These are phyloP conservation scores for Caenorhabditis uteleia DNA, from an alignment of 2,888 invertebrate genomes.

Conservation along the genomic window DNA sequence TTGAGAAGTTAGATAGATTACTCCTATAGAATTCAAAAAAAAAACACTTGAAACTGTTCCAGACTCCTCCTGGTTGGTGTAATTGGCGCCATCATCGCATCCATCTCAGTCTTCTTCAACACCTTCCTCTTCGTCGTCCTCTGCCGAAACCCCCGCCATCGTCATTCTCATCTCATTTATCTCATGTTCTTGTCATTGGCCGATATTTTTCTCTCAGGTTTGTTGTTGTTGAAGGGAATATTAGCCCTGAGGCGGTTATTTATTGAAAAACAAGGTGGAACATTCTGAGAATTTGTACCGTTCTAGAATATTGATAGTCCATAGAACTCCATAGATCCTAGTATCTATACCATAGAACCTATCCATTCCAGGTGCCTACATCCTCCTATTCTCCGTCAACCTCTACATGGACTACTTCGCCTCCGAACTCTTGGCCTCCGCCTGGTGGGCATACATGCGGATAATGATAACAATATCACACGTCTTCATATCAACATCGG, in stretches of 20 bases:
- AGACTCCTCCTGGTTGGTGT: constrained; percentile 59
- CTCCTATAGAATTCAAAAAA: not conserved
- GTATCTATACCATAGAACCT: not conserved
- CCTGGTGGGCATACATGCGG: constrained; percentile 64
- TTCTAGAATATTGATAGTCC: not conserved
- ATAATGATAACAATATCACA: constrained; percentile 57
- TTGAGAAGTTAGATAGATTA: not conserved
- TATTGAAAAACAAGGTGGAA: too few species aligned
- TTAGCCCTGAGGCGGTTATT: too few species aligned
- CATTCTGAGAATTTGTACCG: too few species aligned
- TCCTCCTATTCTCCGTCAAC: constrained; percentile 64
- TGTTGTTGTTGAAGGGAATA: not conserved
- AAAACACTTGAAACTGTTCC: constrained; percentile 7
- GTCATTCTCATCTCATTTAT: constrained; percentile 62
- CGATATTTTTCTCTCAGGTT: constrained; percentile 66
- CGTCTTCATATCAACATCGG: constrained; percentile 61
- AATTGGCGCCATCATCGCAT: constrained; percentile 58
- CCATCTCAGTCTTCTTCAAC: constrained; percentile 62
- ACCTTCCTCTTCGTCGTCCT: constrained; percentile 63
- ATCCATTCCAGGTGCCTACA: constrained; percentile 56
- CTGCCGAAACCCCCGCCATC: constrained; percentile 50
- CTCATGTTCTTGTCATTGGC: constrained; percentile 61
- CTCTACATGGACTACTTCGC: constrained; percentile 66
- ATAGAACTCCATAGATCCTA: not conserved
- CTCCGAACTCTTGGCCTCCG: constrained; percentile 52